Evolutionary conservation across 2,113 vertebrate species (phyloP), one percentile per base, ranked within the genome.

Genomic region (Sander vitreus): DNA sequence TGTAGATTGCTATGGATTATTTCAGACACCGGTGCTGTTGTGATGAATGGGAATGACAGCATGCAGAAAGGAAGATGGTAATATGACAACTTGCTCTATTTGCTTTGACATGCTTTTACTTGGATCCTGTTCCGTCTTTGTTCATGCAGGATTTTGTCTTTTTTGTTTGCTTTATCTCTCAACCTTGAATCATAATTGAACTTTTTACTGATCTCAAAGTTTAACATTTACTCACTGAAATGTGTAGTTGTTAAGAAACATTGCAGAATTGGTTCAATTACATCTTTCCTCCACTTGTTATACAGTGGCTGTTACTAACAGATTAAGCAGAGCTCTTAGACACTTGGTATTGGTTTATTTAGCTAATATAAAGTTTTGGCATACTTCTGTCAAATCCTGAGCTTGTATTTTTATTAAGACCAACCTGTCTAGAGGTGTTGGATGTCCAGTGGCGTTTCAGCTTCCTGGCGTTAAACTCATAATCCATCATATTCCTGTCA

Each of bases 51-150:
- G 48, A 83, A 78, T 48, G 57, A 64, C 69, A 72, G 63, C 79
- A n/a, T 48, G 15, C 86, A 76, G 70, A 85, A 64, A 68, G 64
- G 81, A 92, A 88, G 65, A 94, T 93, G 93, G 93, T 94, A 94
- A 92, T 45, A 65, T 91, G 45, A 78, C 50, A 72, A 43, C 73
- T 25, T 75, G 50, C 50, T 72, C 53, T 76, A 19, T 65, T 69
- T 39, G 0, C n/a, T 72, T 48, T 71, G 25, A 69, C 23, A 64
- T n/a, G 50, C 15, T 54, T 77, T 67, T 10, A 36, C 23, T 63
- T 82, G 18, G 8, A 19, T 54, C 2, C 45, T 80, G 9, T 51
- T 27, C 4, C 63, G 8, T 30, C 36, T 43, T n/a, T n/a, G 36
- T 47, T 71, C 30, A 33, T 9, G 16, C 11, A 53, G 15, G 25